Evolutionary conservation across 1,140 invertebrate species (phyloP).

Genomic region (Thalassaphorura encarpata): DNA sequence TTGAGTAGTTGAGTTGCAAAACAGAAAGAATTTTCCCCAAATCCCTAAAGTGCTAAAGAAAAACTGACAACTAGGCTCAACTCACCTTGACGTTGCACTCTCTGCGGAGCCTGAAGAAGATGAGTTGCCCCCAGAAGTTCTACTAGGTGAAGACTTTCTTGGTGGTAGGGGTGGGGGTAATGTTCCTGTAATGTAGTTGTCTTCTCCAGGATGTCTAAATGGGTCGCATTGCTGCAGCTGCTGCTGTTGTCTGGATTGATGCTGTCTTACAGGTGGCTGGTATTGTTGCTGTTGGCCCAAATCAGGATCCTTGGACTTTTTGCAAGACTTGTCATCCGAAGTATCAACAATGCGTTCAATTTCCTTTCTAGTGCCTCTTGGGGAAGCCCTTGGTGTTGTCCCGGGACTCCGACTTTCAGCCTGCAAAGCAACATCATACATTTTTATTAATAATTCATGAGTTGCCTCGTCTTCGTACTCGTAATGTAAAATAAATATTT

Average conservation of each 20-base stretch:
- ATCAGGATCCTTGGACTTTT: not conserved
- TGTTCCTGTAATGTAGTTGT: slow-evolving; percentile 15
- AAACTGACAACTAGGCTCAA: not conserved
- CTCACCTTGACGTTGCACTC: not conserved
- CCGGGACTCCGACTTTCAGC: slow-evolving; percentile 26
- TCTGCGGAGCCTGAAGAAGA: slow-evolving; percentile 22
- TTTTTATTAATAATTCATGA: no score
- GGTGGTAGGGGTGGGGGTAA: slow-evolving; percentile 53
- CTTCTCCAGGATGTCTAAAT: no score
- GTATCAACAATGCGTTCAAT: not conserved
- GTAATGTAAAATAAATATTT: no score
- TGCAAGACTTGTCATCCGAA: no score
- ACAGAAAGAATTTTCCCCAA: no score
- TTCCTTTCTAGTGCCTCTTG: slow-evolving; percentile 18
- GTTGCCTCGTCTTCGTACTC: no score
- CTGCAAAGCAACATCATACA: no score
- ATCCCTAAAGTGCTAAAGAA: not conserved
- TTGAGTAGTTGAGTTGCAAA: no score
- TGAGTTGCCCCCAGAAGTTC: slow-evolving; percentile 35
- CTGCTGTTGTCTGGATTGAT: slow-evolving; percentile 4
- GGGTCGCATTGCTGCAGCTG: no score
- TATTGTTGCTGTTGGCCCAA: slow-evolving; percentile 1
- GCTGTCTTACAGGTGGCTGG: no score
- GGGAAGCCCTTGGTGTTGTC: slow-evolving; percentile 28
- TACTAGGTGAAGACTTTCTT: slow-evolving; percentile 52